These are phyloP conservation scores for Diorhabda elongata DNA, from an alignment of 1,140 invertebrate genomes.

Conservation along the genomic window DNA sequence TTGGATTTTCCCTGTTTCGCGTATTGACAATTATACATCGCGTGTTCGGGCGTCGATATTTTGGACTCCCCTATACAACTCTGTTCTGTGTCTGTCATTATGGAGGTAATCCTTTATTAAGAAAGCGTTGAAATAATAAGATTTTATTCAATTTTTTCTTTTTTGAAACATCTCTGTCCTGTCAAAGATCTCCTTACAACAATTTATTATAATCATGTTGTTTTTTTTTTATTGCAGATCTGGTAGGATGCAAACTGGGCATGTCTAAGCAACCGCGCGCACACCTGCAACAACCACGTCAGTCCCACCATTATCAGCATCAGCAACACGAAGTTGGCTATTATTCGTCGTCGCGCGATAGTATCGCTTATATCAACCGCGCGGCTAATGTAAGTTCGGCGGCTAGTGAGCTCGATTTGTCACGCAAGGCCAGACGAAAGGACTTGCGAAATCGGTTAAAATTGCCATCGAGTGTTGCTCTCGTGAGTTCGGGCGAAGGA, in stretches of 20 bases:
- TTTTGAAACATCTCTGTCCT: no score
- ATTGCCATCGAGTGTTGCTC: slow-evolving; percentile 52
- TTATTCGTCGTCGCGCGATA: slow-evolving; percentile 69
- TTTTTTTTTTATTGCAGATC: slow-evolving; percentile 49
- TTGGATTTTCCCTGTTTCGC: no score
- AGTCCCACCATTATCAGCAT: slow-evolving; percentile 32
- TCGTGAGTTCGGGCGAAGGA: slow-evolving; percentile 56
- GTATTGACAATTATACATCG: no score
- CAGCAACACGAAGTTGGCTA: slow-evolving; percentile 47
- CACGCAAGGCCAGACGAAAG: slow-evolving; percentile 59
- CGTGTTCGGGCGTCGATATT: no score
- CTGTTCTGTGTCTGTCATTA: no score
- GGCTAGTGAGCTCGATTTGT: slow-evolving; percentile 70
- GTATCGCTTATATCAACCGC: slow-evolving; percentile 64
- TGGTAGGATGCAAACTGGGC: slow-evolving; percentile 64
- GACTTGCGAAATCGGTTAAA: slow-evolving; percentile 64
- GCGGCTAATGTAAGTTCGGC: slow-evolving; percentile 58
- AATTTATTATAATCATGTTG: no score
- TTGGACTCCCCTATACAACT: no score
- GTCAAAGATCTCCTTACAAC: no score
- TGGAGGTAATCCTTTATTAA: no score
- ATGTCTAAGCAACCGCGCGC: slow-evolving; percentile 48
- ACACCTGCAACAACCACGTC: slow-evolving; percentile 38
- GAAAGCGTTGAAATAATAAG: no score
- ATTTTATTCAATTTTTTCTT: no score